These are phyloP conservation scores for Pseudochromis fuscus DNA, from an alignment of 2,797 vertebrate species.

Conservation along the genomic window DNA sequence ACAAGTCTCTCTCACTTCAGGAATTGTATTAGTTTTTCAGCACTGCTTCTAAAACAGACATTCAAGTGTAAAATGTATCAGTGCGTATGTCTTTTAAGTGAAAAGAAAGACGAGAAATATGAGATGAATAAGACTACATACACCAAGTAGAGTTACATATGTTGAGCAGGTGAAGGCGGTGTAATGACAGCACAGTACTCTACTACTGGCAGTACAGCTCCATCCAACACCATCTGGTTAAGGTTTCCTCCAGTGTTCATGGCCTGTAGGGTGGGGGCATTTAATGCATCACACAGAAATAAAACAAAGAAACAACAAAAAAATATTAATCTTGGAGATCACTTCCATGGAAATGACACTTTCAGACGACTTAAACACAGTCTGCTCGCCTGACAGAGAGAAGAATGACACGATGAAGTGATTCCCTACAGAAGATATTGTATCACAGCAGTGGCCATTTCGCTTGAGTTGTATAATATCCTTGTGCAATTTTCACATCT, in stretches of 20 bases:
- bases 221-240: conserved; percentile 3
- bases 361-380: conserved; percentile 37
- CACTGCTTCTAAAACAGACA: too few species aligned
- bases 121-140: conserved; percentile 7
- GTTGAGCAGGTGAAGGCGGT: conserved; percentile 32
- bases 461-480: conserved; percentile 55
- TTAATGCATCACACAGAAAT: conserved; percentile 21
- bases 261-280: conserved; percentile 23
- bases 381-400: conserved; percentile 45
- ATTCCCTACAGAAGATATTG: conserved; percentile 32
- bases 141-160: conserved; percentile 25
- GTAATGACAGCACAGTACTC: conserved; percentile 35
- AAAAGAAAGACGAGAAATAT: conserved; percentile 13
- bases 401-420: conserved; percentile 47
- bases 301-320: too few species aligned
- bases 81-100: conserved; percentile 20
- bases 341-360: conserved; percentile 32
- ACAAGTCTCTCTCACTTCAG: not conserved
- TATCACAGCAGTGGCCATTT: conserved; percentile 46
- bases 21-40: not conserved
- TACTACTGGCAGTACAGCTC: not conserved
- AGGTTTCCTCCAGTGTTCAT: conserved; percentile 5
- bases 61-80: conserved; percentile 34
- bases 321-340: conserved; percentile 42
- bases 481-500: conserved; percentile 64